These are phyloP conservation scores for Nymphalis urticae DNA, from an alignment of 2,888 invertebrate genomes.

Conservation along the genomic window DNA sequence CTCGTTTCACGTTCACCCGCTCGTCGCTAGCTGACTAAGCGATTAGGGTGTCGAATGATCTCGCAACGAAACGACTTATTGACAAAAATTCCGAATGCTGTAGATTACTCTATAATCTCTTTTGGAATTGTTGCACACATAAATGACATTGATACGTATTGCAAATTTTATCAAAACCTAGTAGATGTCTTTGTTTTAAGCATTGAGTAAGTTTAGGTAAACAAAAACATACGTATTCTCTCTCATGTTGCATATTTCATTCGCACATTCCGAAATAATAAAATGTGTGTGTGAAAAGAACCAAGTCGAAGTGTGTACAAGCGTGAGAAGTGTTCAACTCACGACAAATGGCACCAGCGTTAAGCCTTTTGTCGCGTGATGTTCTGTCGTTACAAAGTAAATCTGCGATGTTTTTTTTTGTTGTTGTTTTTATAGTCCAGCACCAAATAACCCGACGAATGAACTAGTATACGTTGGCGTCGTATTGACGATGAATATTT, in stretches of 20 bases:
- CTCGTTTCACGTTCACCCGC: slow-evolving; percentile 19
- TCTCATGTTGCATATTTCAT: neutral
- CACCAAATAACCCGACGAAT: neutral
- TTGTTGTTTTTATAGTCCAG: neutral
- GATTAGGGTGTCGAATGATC: slow-evolving; percentile 26
- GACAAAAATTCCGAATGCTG: neutral
- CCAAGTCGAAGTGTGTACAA: neutral
- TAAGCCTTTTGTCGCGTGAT: slow-evolving; percentile 5
- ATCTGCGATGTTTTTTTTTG: neutral
- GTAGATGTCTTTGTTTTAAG: too few relatives aligned
- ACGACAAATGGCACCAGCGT: slow-evolving; percentile 9
- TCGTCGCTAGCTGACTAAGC: slow-evolving; percentile 24
- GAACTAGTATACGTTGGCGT: neutral
- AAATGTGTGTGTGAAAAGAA: neutral
- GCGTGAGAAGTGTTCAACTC: slow-evolving; percentile 9
- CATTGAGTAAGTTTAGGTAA: neutral
- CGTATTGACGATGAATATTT: neutral
- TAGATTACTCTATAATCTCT: neutral
- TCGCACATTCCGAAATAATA: slow-evolving; percentile 4
- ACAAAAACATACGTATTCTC: neutral
- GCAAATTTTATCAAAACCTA: too few relatives aligned
- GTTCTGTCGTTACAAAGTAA: neutral
- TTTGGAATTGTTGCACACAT: too few relatives aligned
- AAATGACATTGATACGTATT: too few relatives aligned
- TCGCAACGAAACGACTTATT: slow-evolving; percentile 3